These are phyloP conservation scores for Habroteleia sp. DNA, from an alignment of 2,888 invertebrate species.

Conservation along the genomic window DNA sequence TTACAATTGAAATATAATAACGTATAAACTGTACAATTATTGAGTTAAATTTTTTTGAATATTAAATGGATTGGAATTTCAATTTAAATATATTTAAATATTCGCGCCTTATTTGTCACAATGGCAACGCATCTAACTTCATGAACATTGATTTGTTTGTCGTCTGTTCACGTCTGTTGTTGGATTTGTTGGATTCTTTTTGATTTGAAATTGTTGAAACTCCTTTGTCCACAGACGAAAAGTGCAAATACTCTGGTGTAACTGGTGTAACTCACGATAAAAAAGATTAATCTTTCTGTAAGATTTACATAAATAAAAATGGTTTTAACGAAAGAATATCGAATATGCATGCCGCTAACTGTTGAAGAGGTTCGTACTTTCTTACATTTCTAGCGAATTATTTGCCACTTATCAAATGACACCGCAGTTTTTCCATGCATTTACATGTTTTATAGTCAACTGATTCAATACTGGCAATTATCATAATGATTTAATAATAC, in stretches of 20 bases:
- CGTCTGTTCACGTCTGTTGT: constrained; percentile 27
- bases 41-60: too few relatives aligned
- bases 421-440: constrained; percentile 1
- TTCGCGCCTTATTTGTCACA: background rate
- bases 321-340: constrained; percentile 93
- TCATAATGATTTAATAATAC: background rate
- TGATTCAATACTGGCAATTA: too few relatives aligned
- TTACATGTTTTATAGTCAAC: background rate
- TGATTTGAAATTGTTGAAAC: constrained; percentile 9
- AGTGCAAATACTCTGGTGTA: too few relatives aligned
- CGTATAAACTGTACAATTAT: too few relatives aligned
- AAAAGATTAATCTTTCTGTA: background rate
- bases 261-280: too few relatives aligned
- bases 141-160: constrained; percentile 36
- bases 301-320: constrained; percentile 84
- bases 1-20: too few relatives aligned
- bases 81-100: constrained; percentile 3
- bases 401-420: constrained; percentile 21
- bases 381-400: background rate
- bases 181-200: constrained; percentile 2
- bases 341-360: constrained; percentile 95
- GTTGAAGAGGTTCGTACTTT: constrained; percentile 89
- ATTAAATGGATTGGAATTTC: too few relatives aligned
- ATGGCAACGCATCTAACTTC: constrained; percentile 22
- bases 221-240: too few relatives aligned